Evolutionary conservation across 1,140 invertebrate genomes (phyloP).

Genomic region (Penaeus japonicus): DNA sequence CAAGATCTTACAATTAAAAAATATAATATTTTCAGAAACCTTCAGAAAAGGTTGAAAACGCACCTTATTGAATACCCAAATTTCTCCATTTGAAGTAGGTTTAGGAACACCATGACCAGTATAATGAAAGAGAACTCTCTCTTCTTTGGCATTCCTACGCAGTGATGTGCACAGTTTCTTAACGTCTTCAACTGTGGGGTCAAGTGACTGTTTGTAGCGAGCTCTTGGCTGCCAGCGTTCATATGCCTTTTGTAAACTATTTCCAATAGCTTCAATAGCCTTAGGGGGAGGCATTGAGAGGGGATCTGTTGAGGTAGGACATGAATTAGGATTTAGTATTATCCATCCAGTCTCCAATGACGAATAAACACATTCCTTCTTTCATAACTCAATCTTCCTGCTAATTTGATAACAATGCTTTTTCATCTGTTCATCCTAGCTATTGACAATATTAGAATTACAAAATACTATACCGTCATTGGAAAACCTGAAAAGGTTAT

Average conservation of each 20-base stretch:
- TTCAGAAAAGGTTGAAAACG: constrained; percentile 62
- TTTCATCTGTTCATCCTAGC: no score
- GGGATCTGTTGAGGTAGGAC: constrained; percentile 33
- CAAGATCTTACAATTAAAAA: no score
- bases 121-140: constrained; percentile 98
- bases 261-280: constrained; percentile 91
- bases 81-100: constrained; percentile 97
- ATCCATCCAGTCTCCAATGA: no score
- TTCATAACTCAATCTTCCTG: no score
- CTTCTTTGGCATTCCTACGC: constrained; percentile 97
- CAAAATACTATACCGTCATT: no score
- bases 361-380: no score
- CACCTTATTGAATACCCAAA: constrained; percentile 99
- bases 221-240: constrained; percentile 97
- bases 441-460: no score
- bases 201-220: constrained; percentile 93
- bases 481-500: no score
- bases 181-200: constrained; percentile 97
- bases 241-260: constrained; percentile 93
- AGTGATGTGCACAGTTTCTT: constrained; percentile 96
- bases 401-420: no score
- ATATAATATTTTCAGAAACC: not conserved
- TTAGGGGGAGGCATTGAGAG: constrained; percentile 67
- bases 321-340: no score
- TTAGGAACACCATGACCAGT: constrained; percentile 99